Evolutionary conservation across 2,113 vertebrate species (phyloP), one percentile per base, ranked within the genome.

Genomic region (Mastomys natalensis): DNA sequence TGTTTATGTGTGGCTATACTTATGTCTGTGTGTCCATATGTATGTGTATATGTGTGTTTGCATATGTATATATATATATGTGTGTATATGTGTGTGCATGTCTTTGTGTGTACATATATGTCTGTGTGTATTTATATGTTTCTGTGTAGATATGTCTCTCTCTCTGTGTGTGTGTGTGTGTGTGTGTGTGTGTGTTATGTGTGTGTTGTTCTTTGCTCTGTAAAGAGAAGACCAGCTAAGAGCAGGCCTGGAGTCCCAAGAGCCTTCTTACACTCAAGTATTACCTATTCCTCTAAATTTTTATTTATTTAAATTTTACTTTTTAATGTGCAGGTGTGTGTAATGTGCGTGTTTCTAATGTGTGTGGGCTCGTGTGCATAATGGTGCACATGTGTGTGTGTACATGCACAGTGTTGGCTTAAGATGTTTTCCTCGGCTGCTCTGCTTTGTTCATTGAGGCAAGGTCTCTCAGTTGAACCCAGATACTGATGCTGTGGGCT

Each of bases 221-320:
- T 74, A 40, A 58, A 51, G 31, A 72, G 29, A 60, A 7, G 34
- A 45, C 12, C 4, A 6, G 29, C 22, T 11, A 19, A 43, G 40
- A 17, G 29, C 12, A 12, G 2, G 0, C 80, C 73, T 0, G 5
- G 90, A 26, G 3, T 3, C 21, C 74, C 64, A 26, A 34, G 82
- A 45, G 24, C 31, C 15, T 51, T 87, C 43, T 88, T 4, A 55
- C 7, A 51, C 19, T 26, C 0, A 0, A 7, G 21, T 0, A 3
- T 62, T 21, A 51, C 78, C 68, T 94, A 51, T 34, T 7, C 24
- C 64, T 73, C 73, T 87, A 7, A 22, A 66, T 87, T 68, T 68
- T 87, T 70, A 51, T 68, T 68, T 68, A 48, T 87, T 68, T 87
- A 84, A 62, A 11, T n/a, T 87, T 70, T 87, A 51, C 11, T 70